Percentiles rank a stretch among this genome's conserved stretches.
Conservation (phyloP, 2,797 vertebrate genomes). For the Epinephelus coioides region DNA sequence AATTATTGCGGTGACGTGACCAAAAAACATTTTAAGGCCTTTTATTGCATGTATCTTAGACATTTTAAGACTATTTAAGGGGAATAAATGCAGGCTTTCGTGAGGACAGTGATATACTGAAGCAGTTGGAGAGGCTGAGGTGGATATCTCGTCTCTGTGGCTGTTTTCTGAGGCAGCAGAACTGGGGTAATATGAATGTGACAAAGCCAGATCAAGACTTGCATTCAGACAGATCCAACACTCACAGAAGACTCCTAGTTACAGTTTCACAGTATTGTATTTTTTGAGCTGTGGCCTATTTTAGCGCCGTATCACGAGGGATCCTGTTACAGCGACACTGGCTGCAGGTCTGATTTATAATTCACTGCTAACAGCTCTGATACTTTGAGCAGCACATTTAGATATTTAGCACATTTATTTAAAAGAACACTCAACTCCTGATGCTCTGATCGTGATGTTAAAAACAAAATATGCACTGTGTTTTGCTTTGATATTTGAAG, state of each 20-base stretch:
- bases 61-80: too few relatives aligned
- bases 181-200: conserved; percentile 30
- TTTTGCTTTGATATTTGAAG: background rate
- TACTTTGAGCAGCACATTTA: background rate
- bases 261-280: conserved; percentile 18
- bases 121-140: background rate
- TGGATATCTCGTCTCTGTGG: conserved; percentile 1
- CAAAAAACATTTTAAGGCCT: too few relatives aligned
- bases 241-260: conserved; percentile 5
- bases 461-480: background rate
- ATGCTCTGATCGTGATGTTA: background rate
- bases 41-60: too few relatives aligned
- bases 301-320: conserved; percentile 17
- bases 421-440: background rate
- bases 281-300: conserved; percentile 43
- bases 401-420: background rate
- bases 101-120: background rate
- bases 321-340: conserved; percentile 9
- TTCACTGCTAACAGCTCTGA: background rate
- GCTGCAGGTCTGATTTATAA: conserved; percentile 24
- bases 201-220: conserved; percentile 13
- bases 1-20: too few relatives aligned
- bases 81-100: background rate
- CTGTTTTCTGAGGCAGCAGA: conserved; percentile 27
- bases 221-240: conserved; percentile 29